Base-by-base conservation (phyloP, 2,113 vertebrate species). In the Cepphus grylle region DNA sequence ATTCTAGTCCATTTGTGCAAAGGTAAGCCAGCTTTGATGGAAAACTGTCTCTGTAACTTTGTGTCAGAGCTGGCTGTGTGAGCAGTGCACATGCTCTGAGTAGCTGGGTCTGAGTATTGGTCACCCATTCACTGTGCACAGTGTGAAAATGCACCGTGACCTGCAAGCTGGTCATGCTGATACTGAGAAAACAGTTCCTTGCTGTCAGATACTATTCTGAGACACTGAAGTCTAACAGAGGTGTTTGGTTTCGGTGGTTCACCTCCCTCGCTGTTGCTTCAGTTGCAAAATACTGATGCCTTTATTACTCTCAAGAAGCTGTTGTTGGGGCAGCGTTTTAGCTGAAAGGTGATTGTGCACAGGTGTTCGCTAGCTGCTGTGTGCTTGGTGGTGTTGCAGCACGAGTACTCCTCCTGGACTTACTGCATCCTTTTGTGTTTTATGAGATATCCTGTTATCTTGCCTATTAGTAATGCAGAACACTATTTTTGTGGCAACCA, bases 41-140 rank as follows among this genome's bases (percentile, higher is more conserved):
- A 21, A 36, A 61, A 52, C 49, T 47, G 25, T 9, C 22, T 42
- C 47, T 67, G 17, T 67, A 42, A 30, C 43, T 29, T 36, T 43
- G 23, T 30, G 53, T 40, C 49, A 49, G 69, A n/a, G 15, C 30
- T 70, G 56, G 10, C 38, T 72, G 34, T 59, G 27, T 22, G 45
- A 79, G 56, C 52, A 30, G 10, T 2, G 2, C 10, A 4, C 43
- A 7, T 32, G 53, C 23, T 84, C 17, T 52, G 22, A 4, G 85
- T 32, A 59, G 15, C 52, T 53, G 56, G 10, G 11, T 26, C 40
- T 36, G 27, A 66, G 45, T 52, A 11, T 0, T 0, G 58, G 42
- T 49, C 42, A 50, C 23, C 14, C 38, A 2, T 53, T 72, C 26
- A 11, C 27, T 27, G 21, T n/a, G 50, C 38, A 18, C 0, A 0